Evolutionary conservation across 2,797 vertebrate species (phyloP).

Genomic region (Clarias fuscus): DNA sequence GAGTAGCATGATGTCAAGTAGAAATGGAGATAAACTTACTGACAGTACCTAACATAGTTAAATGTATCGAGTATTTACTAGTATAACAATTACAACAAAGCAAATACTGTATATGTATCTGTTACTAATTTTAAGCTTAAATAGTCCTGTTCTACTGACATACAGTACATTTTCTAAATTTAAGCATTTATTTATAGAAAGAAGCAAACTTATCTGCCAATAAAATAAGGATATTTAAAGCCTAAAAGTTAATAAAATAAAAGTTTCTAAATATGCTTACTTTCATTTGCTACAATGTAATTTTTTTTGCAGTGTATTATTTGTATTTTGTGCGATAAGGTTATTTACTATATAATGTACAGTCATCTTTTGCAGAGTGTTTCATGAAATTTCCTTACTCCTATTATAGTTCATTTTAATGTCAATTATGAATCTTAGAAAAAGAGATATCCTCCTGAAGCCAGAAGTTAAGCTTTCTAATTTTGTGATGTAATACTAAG

Average conservation of each 20-base stretch:
- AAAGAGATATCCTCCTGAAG: neutral
- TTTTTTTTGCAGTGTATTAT: neutral
- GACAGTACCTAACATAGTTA: neutral
- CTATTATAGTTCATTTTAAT: neutral
- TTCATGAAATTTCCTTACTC: neutral
- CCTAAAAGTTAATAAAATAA: neutral
- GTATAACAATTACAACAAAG: neutral
- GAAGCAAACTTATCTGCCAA: neutral
- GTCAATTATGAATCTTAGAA: neutral
- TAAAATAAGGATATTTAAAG: neutral
- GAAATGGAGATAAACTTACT: neutral
- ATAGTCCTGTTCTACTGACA: neutral
- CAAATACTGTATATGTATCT: neutral
- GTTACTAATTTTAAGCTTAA: neutral
- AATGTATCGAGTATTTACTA: neutral
- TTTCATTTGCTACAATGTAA: neutral
- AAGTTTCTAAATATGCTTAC: neutral
- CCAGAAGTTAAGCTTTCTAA: neutral
- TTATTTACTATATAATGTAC: neutral
- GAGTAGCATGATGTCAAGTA: neutral
- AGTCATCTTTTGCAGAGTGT: neutral
- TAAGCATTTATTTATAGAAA: constrained; percentile 1
- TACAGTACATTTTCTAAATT: neutral
- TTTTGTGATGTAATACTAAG: neutral
- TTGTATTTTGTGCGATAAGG: neutral